Percentiles rank a stretch among this genome's conserved stretches.
Conservation (phyloP, 2,113 vertebrate species). For the Lates calcarifer region DNA sequence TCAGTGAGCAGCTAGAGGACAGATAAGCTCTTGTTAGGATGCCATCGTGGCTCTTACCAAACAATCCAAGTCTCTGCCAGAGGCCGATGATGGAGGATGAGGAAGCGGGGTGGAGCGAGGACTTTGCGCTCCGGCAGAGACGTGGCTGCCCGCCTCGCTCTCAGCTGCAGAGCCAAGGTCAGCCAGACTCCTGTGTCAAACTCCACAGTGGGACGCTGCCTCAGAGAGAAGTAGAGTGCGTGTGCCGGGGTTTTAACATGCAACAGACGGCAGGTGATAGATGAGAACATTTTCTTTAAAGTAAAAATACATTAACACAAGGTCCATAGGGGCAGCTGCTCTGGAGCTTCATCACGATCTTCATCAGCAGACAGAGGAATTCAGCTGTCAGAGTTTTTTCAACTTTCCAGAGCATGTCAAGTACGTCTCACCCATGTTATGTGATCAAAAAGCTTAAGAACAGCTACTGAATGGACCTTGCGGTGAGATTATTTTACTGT, state of each 20-base stretch:
- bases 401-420: too few relatives aligned
- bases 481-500: neutral
- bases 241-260: neutral
- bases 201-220: conserved; percentile 1
- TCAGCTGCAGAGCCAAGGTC: conserved; percentile 45
- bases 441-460: neutral
- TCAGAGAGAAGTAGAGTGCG: neutral
- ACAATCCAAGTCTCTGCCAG: neutral
- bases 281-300: neutral
- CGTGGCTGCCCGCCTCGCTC: conserved; percentile 34
- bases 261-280: neutral
- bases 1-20: neutral
- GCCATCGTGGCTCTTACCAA: conserved; percentile 21
- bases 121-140: conserved; percentile 28
- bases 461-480: too few relatives aligned
- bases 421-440: neutral
- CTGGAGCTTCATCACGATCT: neutral
- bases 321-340: too few relatives aligned
- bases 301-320: too few relatives aligned
- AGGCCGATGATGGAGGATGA: conserved; percentile 34
- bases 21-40: conserved; percentile 1
- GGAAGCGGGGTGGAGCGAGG: conserved; percentile 13
- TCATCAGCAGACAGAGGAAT: neutral
- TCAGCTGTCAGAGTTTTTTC: too few relatives aligned
- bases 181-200: conserved; percentile 30